phyloP scores from a whole-genome alignment of 2,113 vertebrate genomes.

The Ginglymostoma cirratum region DNA sequence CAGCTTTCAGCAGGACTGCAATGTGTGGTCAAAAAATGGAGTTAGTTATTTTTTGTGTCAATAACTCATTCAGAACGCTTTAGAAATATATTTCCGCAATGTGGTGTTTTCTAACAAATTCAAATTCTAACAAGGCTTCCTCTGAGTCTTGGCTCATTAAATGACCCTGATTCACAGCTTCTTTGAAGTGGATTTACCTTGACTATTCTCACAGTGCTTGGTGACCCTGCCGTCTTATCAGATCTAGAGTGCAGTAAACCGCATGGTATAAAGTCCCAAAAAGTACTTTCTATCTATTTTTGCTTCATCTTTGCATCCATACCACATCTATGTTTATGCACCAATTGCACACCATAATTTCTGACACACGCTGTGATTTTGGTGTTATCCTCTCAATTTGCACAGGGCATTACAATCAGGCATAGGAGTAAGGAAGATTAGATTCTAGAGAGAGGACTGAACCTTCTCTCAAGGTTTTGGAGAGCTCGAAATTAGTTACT shows the following conservation, averaged over 20 bases:
- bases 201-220: neutral
- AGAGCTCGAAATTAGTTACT: neutral
- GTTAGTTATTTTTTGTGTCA: neutral
- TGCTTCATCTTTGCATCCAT: neutral
- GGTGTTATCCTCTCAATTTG: neutral
- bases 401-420: neutral
- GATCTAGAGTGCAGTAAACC: neutral
- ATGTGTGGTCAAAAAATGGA: neutral
- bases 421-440: neutral
- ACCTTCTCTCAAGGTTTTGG: neutral
- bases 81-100: neutral
- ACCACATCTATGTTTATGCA: neutral
- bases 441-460: neutral
- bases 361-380: neutral
- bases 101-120: neutral
- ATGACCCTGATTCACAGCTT: neutral
- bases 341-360: neutral
- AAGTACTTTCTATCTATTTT: neutral
- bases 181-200: neutral
- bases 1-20: neutral
- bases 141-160: neutral
- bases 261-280: neutral
- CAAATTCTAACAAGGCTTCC: neutral
- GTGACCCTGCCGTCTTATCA: neutral
- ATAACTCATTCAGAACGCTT: neutral